Conservation (phyloP, 2,113 vertebrate genomes). For the Morone chrysops region DNA sequence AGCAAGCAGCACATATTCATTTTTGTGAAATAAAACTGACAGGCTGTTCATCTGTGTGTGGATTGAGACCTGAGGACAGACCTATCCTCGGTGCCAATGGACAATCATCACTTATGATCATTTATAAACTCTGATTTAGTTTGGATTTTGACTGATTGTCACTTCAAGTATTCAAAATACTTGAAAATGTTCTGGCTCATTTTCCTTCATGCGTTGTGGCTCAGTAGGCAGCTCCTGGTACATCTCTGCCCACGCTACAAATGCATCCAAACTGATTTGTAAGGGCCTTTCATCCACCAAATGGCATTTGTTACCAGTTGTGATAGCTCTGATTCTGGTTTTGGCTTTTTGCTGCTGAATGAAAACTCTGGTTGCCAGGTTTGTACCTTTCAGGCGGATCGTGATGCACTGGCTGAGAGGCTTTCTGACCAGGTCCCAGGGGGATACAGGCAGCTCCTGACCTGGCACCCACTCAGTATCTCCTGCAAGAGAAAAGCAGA, state of each 20-base stretch:
- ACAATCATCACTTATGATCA: not conserved
- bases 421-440: slow-evolving; percentile 93
- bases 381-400: slow-evolving; percentile 82
- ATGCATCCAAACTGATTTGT: slow-evolving; percentile 31
- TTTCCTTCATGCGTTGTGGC: slow-evolving; percentile 8
- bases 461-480: slow-evolving; percentile 87
- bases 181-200: slow-evolving; percentile 7
- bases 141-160: not conserved
- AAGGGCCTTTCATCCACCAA: slow-evolving; percentile 46
- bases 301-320: slow-evolving; percentile 14
- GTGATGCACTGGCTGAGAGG: slow-evolving; percentile 87
- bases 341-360: not conserved
- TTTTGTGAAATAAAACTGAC: not conserved
- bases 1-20: too few species aligned
- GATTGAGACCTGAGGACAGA: not conserved
- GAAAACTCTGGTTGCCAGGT: not conserved
- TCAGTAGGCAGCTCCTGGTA: slow-evolving; percentile 13
- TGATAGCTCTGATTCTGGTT: slow-evolving; percentile 27
- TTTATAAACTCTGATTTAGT: not conserved
- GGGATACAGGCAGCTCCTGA: slow-evolving; percentile 87
- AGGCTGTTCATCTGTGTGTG: not conserved
- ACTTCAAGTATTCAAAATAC: not conserved
- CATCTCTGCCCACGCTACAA: slow-evolving; percentile 10
- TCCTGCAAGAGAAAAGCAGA: slow-evolving; percentile 81
- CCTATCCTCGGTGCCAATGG: not conserved